Base-by-base conservation (phyloP, 2,888 invertebrate genomes). In the Meghimatium bilineatum region DNA sequence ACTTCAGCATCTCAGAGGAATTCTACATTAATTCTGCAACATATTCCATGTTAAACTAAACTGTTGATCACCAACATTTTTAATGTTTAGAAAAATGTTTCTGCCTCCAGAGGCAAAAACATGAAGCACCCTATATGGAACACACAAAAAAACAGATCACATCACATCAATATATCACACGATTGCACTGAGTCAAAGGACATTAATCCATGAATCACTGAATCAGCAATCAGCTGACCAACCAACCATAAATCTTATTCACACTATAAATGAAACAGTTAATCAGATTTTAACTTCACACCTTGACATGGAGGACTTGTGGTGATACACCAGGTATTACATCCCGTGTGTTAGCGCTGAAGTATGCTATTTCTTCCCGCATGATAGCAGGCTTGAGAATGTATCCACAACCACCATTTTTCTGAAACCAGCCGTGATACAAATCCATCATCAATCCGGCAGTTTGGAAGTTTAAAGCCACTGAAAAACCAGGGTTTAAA, bases 351-450 rank as follows among this genome's bases (percentile, higher is more conserved):
- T 93, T 93, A 82, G 94, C 93, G 86, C 93, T 93, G 89, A 94
- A 94, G 90, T 93, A 93, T 1, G 93, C 91, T 29, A 93, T 93
- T 87, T 93, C 91, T 76, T 95, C 95, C 67, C 95, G 92, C 94
- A 95, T 95, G 36, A 95, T 94, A 71, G 94, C 90, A 1, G 95
- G 95, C 89, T 95, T 95, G 67, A 95, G 89, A 14, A 95, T 94
- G 91, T 94, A 95, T n/a, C 95, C 95, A 91, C 95, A 95, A 26
- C 94, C 94, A 20, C 95, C 95, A 90, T 95, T 95, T 86, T 95
- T 94, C n/a, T 93, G 91, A 90, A 95, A 95, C 91, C 95, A 94
- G 26, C 95, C 95, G 87, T 95, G 94, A 90, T 95, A 95, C n/a
- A 95, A 90, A 90, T 95, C 95, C 95, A 95, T 95, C 95, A 95